These are phyloP conservation scores for Microcebus griseorufus DNA, from an alignment of 2,113 vertebrate species.

Conservation along the genomic window DNA sequence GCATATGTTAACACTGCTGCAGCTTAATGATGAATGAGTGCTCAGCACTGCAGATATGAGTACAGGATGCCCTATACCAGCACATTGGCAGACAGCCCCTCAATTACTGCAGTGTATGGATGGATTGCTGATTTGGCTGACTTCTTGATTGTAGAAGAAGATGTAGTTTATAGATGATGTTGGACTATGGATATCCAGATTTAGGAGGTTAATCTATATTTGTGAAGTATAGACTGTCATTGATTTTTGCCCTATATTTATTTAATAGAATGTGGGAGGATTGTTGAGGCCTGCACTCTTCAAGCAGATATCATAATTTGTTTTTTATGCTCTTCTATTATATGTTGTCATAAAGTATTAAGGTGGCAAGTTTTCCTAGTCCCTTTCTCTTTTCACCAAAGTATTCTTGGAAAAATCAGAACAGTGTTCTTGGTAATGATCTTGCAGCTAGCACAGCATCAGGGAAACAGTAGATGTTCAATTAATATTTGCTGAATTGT, in stretches of 20 bases:
- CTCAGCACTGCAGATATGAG: slow-evolving; percentile 63
- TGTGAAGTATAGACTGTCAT: slow-evolving; percentile 29
- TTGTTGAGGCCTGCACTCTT: neutral
- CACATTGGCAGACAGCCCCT: slow-evolving; percentile 39
- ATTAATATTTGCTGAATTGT: slow-evolving; percentile 34
- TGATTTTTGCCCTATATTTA: slow-evolving; percentile 3
- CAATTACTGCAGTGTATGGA: slow-evolving; percentile 23
- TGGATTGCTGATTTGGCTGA: slow-evolving; percentile 26
- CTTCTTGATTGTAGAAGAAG: slow-evolving; percentile 38
- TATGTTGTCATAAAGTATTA: slow-evolving; percentile 48
- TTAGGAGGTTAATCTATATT: slow-evolving; percentile 24
- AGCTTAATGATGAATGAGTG: slow-evolving; percentile 70
- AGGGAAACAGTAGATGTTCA: slow-evolving; percentile 44
- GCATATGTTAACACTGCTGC: slow-evolving; percentile 58
- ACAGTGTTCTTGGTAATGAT: slow-evolving; percentile 51
- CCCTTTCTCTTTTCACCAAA: slow-evolving; percentile 3
- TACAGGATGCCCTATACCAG: neutral
- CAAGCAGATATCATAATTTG: slow-evolving; percentile 11
- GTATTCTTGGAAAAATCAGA: slow-evolving; percentile 47
- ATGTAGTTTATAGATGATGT: slow-evolving; percentile 38
- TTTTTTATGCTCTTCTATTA: slow-evolving; percentile 11
- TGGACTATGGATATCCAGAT: neutral
- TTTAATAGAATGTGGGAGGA: slow-evolving; percentile 33
- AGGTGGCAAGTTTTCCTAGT: slow-evolving; percentile 15
- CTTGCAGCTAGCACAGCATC: slow-evolving; percentile 6